Evolutionary conservation across 2,113 vertebrate species (phyloP).

Genomic region (Procavia capensis): DNA sequence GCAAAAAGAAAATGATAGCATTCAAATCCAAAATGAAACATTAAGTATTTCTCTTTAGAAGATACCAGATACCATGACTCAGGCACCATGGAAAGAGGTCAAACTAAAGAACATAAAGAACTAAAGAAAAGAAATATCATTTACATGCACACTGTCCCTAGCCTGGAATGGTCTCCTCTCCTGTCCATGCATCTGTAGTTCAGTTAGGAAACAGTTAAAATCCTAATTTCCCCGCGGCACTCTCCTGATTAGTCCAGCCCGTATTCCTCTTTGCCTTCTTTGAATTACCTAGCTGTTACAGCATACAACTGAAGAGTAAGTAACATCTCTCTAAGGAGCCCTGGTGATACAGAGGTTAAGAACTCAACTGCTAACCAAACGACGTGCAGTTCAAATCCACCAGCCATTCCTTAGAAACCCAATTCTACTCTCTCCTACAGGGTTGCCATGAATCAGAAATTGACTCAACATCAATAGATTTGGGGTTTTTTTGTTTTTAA

Average conservation of each 20-base stretch:
- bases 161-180: neutral
- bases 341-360: neutral
- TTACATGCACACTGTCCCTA: neutral
- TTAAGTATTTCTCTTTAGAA: conserved; percentile 23
- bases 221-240: neutral
- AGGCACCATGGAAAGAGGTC: neutral
- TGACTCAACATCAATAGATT: too few species aligned
- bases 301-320: neutral
- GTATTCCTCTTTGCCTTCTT: neutral
- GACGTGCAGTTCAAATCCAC: neutral
- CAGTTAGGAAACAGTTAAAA: neutral
- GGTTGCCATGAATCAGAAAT: too few species aligned
- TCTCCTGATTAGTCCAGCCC: neutral
- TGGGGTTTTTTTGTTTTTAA: neutral
- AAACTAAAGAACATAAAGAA: conserved; percentile 24
- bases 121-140: neutral
- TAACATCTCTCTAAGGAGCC: neutral
- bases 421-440: too few species aligned
- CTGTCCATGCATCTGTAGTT: neutral
- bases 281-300: neutral
- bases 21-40: conserved; percentile 45
- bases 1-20: neutral
- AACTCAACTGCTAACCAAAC: neutral
- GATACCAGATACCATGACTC: neutral
- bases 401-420: neutral